phyloP scores from a whole-genome alignment of 1,140 invertebrate genomes.

The Formica exsecta region DNA sequence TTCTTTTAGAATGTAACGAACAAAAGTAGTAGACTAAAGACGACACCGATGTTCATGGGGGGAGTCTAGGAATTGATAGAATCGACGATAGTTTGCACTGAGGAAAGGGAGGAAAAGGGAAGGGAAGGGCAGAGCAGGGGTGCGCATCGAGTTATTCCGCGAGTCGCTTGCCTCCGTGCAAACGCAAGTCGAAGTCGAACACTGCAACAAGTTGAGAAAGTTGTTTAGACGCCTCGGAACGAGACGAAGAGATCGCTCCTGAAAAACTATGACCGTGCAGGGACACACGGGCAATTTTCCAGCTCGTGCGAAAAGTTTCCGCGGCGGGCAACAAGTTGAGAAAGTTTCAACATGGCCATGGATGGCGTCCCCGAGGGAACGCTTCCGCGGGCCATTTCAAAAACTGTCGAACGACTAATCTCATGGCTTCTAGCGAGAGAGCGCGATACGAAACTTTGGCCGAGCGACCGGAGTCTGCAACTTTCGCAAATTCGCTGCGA shows the following conservation, averaged over 20 bases:
- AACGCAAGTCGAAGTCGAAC: slow-evolving; percentile 58
- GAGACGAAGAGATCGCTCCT: slow-evolving; percentile 43
- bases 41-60: background rate
- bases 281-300: slow-evolving; percentile 71
- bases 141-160: slow-evolving; percentile 32
- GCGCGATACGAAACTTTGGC: slow-evolving; percentile 45
- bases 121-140: background rate
- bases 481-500: slow-evolving; percentile 29
- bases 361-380: slow-evolving; percentile 18
- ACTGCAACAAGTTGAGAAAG: slow-evolving; percentile 83
- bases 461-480: slow-evolving; percentile 31
- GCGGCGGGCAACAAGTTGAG: slow-evolving; percentile 73
- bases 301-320: slow-evolving; percentile 68
- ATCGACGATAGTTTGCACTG: slow-evolving; percentile 9
- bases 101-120: background rate
- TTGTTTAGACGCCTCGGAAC: slow-evolving; percentile 71
- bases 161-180: slow-evolving; percentile 25
- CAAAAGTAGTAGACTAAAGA: slow-evolving; percentile 17
- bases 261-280: slow-evolving; percentile 68
- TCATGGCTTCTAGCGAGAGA: slow-evolving; percentile 48
- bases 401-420: slow-evolving; percentile 73
- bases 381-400: slow-evolving; percentile 57
- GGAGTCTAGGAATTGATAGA: slow-evolving; percentile 11
- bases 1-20: background rate
- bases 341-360: slow-evolving; percentile 69